Evolutionary conservation across 2,797 vertebrate species (phyloP).

Genomic region (Gobionotothen gibberifrons): DNA sequence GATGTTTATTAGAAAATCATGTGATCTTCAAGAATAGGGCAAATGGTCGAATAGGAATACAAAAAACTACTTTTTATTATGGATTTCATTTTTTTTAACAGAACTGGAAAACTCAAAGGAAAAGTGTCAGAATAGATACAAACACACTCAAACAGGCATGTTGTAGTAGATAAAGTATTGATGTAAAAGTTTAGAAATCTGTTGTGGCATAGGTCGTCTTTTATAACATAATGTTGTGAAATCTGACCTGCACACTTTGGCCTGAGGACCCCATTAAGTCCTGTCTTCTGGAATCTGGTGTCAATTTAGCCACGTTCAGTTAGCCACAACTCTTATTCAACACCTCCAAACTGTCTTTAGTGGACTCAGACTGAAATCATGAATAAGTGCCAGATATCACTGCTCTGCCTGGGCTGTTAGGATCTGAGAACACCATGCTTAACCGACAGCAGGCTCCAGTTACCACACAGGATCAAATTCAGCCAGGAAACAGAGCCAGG

Average conservation of each 20-base stretch:
- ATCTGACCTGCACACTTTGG: background rate
- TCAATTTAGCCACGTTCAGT: background rate
- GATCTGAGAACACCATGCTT: constrained; percentile 40
- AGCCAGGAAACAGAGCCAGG: constrained; percentile 55
- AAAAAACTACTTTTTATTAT: no score
- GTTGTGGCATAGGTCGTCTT: constrained; percentile 3
- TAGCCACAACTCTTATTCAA: background rate
- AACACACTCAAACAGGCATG: constrained; percentile 4
- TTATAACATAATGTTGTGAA: constrained; percentile 1
- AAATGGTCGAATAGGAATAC: no score
- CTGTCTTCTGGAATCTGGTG: constrained; percentile 15
- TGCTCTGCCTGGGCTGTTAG: constrained; percentile 33
- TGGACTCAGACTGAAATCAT: constrained; percentile 22
- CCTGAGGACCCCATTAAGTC: background rate
- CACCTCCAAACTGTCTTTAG: background rate
- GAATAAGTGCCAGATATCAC: constrained; percentile 17
- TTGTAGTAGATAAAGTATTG: constrained; percentile 3
- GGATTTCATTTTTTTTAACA: background rate
- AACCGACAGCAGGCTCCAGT: constrained; percentile 59
- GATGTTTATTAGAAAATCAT: no score
- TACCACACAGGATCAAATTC: constrained; percentile 67
- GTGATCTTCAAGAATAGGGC: no score
- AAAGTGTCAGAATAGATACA: background rate
- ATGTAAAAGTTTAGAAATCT: constrained; percentile 9
- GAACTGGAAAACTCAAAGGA: constrained; percentile 4